Conservation (phyloP, 1,140 invertebrate genomes). For the Drosophila ercepeae region DNA sequence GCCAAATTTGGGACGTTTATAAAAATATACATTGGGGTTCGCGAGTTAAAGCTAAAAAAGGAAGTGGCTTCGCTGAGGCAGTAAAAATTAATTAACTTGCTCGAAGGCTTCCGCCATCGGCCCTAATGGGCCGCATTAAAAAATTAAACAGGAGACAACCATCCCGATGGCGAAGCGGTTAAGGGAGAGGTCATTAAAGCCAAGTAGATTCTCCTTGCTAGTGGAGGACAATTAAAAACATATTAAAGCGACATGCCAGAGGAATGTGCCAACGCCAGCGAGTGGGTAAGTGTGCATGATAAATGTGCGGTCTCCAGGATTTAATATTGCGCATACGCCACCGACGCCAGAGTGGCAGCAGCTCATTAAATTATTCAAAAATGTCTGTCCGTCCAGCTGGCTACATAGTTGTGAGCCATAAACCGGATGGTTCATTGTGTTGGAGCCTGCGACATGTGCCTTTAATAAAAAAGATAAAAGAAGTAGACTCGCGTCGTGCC, state of each 20-base stretch:
- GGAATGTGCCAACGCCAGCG: constrained; percentile 12
- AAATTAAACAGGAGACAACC: constrained; percentile 51
- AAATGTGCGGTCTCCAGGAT: constrained; percentile 69
- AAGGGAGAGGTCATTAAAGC: constrained; percentile 54
- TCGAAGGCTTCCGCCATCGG: constrained; percentile 17
- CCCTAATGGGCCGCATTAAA: constrained; percentile 66
- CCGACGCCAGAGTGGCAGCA: constrained; percentile 15
- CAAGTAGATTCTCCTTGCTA: constrained; percentile 30
- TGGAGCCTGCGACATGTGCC: constrained; percentile 58
- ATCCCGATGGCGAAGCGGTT: constrained; percentile 5
- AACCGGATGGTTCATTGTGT: constrained; percentile 23
- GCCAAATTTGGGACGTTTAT: constrained; percentile 62
- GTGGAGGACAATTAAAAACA: constrained; percentile 74
- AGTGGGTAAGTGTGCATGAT: constrained; percentile 47
- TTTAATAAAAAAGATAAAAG: constrained; percentile 46
- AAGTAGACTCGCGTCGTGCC: neutral
- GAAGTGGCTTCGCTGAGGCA: constrained; percentile 12
- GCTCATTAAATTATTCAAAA: constrained; percentile 74
- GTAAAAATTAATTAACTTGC: constrained; percentile 78
- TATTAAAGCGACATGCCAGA: constrained; percentile 53
- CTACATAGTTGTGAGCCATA: constrained; percentile 33
- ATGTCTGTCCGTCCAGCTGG: constrained; percentile 19
- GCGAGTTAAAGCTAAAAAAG: neutral
- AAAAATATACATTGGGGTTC: constrained; percentile 44
- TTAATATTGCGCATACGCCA: constrained; percentile 57